Evolutionary conservation across 1,140 invertebrate genomes (phyloP), one percentile per base, ranked within the genome.

Genomic region (Berghia stephanieae): DNA sequence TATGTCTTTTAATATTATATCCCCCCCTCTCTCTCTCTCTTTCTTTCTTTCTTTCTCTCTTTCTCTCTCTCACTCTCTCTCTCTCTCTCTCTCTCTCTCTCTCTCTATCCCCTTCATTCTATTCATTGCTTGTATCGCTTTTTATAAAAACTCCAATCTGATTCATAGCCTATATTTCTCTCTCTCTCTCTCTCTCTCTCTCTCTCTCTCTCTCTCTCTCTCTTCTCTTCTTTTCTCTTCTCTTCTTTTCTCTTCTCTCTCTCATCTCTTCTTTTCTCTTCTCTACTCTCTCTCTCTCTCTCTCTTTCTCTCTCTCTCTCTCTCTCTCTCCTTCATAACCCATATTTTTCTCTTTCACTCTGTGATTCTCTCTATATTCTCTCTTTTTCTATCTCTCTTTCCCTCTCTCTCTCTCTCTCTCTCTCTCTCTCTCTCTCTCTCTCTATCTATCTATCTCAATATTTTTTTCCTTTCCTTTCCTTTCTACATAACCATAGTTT

Each of bases 251-350:
- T 24, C 27, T 68, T 34, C 27, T 40, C 57, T n/a, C 34, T 36
- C 40, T 43, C 75, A 13, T 70, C 44, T 31, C 43, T 60, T 36
- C 52, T 42, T 44, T 1, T 49, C 27, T 70, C 44, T 75, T 69
- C 57, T 40, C 21, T 38, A 46, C 67, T 55, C 43, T 42, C 43
- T 74, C 67, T 78, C 43, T 69, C 63, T 31, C 67, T 75, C 63
- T 69, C 24, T 49, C 42, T 73, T n/a, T 43, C 38, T 75, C 76
- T 78, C 42, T 42, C 36, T 75, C 77, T 78, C 67, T 52, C 52
- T 52, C 70, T 75, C 40, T 52, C 38, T 46, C 49, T 78, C 36
- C 40, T 66, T 55, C 69, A 40, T 66, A 10, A 42, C 36, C 43
- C 38, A 4, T 75, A 3, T 36, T 38, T 74, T 66, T 55, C 38